Evolutionary conservation across 2,888 invertebrate species (phyloP), one percentile per base, ranked within the genome.

Genomic region (Serripes groenlandicus): DNA sequence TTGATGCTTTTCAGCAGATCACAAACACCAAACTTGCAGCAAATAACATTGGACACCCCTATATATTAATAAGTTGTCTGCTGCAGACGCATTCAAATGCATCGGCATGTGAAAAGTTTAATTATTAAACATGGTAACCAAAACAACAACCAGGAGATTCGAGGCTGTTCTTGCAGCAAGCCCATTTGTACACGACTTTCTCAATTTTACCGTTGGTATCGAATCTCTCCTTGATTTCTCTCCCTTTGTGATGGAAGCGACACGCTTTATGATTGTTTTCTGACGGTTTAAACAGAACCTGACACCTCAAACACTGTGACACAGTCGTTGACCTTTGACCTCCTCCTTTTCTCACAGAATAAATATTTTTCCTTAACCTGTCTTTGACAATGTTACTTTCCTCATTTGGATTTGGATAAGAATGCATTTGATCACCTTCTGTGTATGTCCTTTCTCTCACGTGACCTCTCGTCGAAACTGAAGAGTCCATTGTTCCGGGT

Each of bases 251-350:
- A 80, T 92, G 92, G 75, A 88, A 92, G 54, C 88, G 81, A 69
- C 92, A 92, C 3, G 92, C 86, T 78, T 88, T 86, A 58, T 83
- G 83, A 60, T 86, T 90, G 84, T 92, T 92, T 71, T 92, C 92
- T 5, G 81, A 75, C 1, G 86, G 88, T 54, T 89, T 89, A 75
- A 92, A 92, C 64, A 92, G 80, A 69, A 86, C 83, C 69, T 92
- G 91, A 75, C 92, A 92, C 23, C 92, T 74, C 28, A 92, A 74
- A 78, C 92, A 92, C 75, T 92, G 89, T n/a, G 89, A 88, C 4
- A 92, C 89, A 64, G 82, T 87, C 18, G 83, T 87, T 18, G 84
- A 84, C 60, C 85, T 72, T n/a, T 77, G 60, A 75, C 84, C 83
- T 15, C 81, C 85, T 15, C 81, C 85, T 30, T 86, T 85, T 62